Percentiles rank a stretch among this genome's conserved stretches.
These are phyloP conservation scores for Lamellibrachia satsuma DNA, from an alignment of 2,888 invertebrate species.

Conservation along the genomic window DNA sequence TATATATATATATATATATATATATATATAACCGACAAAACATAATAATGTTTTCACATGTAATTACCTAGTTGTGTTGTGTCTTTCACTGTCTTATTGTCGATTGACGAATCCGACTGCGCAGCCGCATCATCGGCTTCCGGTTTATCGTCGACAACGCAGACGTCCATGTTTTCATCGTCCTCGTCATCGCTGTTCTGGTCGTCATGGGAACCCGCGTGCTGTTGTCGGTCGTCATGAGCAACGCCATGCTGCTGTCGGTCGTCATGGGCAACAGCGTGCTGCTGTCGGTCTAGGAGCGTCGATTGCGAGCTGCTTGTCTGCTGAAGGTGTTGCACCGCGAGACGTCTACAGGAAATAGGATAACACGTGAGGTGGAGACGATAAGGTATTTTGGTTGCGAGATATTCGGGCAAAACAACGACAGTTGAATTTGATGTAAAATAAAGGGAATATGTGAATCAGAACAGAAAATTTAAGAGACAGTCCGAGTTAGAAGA, in stretches of 20 bases:
- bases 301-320: neutral
- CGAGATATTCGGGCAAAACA: neutral
- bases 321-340: conserved; percentile 18
- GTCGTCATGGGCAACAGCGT: neutral
- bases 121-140: conserved; percentile 22
- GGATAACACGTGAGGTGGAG: neutral
- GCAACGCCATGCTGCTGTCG: conserved; percentile 8
- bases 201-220: conserved; percentile 20
- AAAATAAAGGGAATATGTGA: neutral
- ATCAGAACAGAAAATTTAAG: neutral
- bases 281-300: conserved; percentile 10
- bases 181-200: conserved; percentile 36
- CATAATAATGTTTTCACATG: neutral
- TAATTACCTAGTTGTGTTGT: neutral
- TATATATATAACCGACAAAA: too few relatives aligned
- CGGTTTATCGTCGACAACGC: conserved; percentile 40
- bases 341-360: conserved; percentile 19
- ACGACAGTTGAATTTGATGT: neutral
- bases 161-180: conserved; percentile 40
- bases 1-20: too few relatives aligned
- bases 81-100: neutral
- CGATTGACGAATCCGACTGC: neutral
- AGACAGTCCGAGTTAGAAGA: neutral
- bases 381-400: neutral
- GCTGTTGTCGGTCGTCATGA: neutral